These are phyloP conservation scores for Loris lydekkerianus DNA, from an alignment of 2,797 vertebrate species.

Conservation along the genomic window DNA sequence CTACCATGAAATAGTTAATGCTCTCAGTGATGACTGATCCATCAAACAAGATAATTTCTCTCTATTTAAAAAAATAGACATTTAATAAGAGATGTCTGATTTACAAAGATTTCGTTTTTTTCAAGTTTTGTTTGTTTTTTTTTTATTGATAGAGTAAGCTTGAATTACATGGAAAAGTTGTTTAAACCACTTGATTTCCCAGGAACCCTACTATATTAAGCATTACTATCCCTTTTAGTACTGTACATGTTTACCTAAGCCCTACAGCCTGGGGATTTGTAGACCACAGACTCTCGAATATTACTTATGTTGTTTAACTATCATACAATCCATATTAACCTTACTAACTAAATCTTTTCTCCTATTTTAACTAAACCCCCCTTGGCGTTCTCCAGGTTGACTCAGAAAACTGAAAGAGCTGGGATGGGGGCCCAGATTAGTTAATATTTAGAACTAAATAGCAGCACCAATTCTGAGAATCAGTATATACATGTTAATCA, in stretches of 20 bases:
- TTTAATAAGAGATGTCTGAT: neutral
- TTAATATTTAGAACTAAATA: slow-evolving; percentile 43
- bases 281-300: neutral
- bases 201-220: neutral
- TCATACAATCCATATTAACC: neutral
- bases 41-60: neutral
- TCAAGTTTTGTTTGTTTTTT: neutral
- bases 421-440: neutral
- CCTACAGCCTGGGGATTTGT: neutral
- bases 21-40: neutral
- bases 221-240: neutral
- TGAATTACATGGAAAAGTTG: slow-evolving; percentile 8
- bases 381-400: neutral
- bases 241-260: neutral
- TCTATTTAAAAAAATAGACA: neutral
- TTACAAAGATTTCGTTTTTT: slow-evolving; percentile 14
- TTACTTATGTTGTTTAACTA: neutral
- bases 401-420: slow-evolving; percentile 54
- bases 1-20: neutral
- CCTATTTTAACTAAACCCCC: neutral
- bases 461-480: neutral
- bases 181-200: neutral
- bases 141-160: slow-evolving; percentile 31
- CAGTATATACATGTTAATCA: neutral
- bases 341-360: slow-evolving; percentile 39